A percentile compares a stretch with the other conserved stretches of the same genome.
These are phyloP conservation scores for Hoplostethus atlanticus DNA, from an alignment of 2,797 vertebrate genomes.

Conservation along the genomic window DNA sequence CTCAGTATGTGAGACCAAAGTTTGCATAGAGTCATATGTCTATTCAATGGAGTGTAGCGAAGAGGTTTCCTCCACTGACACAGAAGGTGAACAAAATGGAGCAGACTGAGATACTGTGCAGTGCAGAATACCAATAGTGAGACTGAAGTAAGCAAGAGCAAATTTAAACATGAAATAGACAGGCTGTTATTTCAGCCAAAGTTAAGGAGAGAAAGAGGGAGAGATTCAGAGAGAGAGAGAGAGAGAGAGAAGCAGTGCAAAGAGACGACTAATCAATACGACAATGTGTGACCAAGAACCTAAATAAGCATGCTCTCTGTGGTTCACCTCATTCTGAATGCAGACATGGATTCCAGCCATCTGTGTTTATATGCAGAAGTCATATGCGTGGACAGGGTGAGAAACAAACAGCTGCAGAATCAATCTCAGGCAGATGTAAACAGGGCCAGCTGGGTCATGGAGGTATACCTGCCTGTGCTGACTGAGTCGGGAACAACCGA, in stretches of 20 bases:
- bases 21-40: constrained; percentile 10
- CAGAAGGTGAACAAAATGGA: constrained; percentile 1
- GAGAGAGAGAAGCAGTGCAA: constrained; percentile 18
- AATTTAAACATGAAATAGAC: constrained; percentile 20
- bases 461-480: constrained; percentile 28
- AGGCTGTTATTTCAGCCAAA: constrained; percentile 11
- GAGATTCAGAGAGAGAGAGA: constrained; percentile 6
- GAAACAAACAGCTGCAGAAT: not conserved
- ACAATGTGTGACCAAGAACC: constrained; percentile 33
- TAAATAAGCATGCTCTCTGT: constrained; percentile 6
- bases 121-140: not conserved
- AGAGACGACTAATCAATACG: constrained; percentile 21
- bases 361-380: constrained; percentile 12
- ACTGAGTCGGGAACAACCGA: constrained; percentile 27
- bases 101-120: constrained; percentile 1
- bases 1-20: not conserved
- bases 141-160: constrained; percentile 20
- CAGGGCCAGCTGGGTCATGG: not conserved
- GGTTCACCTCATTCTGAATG: constrained; percentile 30
- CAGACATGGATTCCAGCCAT: constrained; percentile 16
- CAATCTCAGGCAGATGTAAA: constrained; percentile 28
- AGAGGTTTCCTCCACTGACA: constrained; percentile 13
- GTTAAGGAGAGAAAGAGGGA: constrained; percentile 14
- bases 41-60: constrained; percentile 34
- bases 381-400: not conserved